Evolutionary conservation across 2,888 invertebrate species (phyloP).

Genomic region (Tipula vernalis): DNA sequence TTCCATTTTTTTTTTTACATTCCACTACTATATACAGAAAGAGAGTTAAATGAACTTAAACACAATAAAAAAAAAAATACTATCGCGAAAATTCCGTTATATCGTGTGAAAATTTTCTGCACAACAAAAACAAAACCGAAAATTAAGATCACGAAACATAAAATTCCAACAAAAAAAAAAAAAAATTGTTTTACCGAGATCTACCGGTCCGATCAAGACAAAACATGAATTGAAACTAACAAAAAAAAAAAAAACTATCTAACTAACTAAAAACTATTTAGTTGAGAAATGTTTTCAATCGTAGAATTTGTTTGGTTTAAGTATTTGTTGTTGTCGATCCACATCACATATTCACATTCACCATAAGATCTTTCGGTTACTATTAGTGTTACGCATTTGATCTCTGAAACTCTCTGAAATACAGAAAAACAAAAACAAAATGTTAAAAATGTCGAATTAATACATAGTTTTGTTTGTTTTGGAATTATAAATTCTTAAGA

Average conservation of each 20-base stretch:
- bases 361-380: background rate
- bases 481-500: background rate
- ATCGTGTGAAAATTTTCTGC: background rate
- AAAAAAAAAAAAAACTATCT: background rate
- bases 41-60: conserved; percentile 5
- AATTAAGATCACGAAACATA: background rate
- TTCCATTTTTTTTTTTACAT: conserved; percentile 23
- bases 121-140: background rate
- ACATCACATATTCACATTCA: background rate
- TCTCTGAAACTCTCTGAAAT: background rate
- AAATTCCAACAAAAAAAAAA: background rate
- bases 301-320: background rate
- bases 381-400: background rate
- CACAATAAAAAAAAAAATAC: background rate
- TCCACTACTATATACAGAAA: background rate
- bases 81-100: background rate
- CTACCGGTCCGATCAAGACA: background rate
- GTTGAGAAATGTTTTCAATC: background rate
- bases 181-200: background rate
- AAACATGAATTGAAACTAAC: background rate
- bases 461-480: background rate
- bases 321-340: background rate
- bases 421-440: background rate
- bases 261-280: background rate
- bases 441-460: background rate